These are phyloP conservation scores for Holotrichia oblita DNA, from an alignment of 1,140 invertebrate genomes.

Conservation along the genomic window DNA sequence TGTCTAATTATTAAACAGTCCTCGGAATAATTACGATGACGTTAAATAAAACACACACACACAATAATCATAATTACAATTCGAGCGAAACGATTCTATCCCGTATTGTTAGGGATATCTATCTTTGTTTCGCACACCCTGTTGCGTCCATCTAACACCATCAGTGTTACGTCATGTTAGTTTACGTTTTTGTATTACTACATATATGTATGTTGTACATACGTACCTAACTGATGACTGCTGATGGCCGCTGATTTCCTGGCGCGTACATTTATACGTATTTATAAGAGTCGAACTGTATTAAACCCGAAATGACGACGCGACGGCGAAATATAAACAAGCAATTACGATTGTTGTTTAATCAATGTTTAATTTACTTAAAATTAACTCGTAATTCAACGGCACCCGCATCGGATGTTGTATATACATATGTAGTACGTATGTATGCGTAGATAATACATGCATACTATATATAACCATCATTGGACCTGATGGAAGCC, in stretches of 20 bases:
- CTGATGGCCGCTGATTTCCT: neutral
- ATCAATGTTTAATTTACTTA: slow-evolving; percentile 41
- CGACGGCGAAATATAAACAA: slow-evolving; percentile 21
- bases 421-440: too few relatives aligned
- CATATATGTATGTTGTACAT: neutral
- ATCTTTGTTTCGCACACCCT: neutral
- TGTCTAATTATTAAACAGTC: slow-evolving; percentile 3
- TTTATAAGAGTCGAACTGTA: slow-evolving; percentile 1
- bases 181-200: neutral
- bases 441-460: too few relatives aligned
- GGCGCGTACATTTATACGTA: neutral
- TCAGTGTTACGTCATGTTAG: too few relatives aligned
- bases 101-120: neutral
- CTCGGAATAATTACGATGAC: neutral
- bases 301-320: too few relatives aligned
- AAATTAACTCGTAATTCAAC: slow-evolving; percentile 38
- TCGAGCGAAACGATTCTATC: neutral
- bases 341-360: slow-evolving; percentile 34
- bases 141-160: too few relatives aligned
- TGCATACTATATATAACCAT: too few relatives aligned
- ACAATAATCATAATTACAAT: slow-evolving; percentile 11
- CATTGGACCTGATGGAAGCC: too few relatives aligned
- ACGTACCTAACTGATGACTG: neutral
- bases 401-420: too few relatives aligned
- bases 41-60: slow-evolving; percentile 21